phyloP scores from a whole-genome alignment of 2,113 vertebrate species.

The Columbina picui region DNA sequence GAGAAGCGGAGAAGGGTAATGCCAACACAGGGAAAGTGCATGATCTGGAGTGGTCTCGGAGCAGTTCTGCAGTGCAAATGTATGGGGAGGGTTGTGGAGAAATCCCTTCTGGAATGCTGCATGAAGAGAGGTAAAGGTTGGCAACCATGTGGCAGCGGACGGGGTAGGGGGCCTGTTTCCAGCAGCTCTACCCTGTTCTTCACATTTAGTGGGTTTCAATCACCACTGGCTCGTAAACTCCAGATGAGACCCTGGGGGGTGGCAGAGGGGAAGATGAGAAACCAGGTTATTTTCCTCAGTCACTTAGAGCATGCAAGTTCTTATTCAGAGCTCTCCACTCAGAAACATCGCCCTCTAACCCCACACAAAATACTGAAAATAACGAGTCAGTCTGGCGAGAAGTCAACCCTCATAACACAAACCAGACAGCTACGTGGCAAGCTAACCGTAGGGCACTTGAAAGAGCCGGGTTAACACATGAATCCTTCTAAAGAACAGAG shows the following conservation, averaged over 20 bases:
- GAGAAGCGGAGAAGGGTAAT: neutral
- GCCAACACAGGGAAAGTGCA: conserved; percentile 60
- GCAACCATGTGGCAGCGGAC: conserved; percentile 34
- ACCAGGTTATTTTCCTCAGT: neutral
- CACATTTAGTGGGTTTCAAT: conserved; percentile 91
- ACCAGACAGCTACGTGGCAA: conserved; percentile 8
- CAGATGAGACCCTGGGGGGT: conserved; percentile 86
- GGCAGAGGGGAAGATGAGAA: neutral
- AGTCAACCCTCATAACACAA: neutral
- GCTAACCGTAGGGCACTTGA: neutral
- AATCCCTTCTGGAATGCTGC: conserved; percentile 73
- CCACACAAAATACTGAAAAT: neutral
- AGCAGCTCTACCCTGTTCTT: conserved; percentile 65
- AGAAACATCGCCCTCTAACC: neutral
- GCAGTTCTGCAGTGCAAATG: conserved; percentile 62
- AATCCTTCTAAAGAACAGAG: neutral
- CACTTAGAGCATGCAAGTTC: neutral
- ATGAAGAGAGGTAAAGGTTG: conserved; percentile 66
- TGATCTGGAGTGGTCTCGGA: conserved; percentile 55
- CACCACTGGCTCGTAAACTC: conserved; percentile 92
- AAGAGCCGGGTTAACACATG: neutral
- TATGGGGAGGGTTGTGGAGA: neutral
- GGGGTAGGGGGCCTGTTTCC: conserved; percentile 57
- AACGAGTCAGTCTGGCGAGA: neutral
- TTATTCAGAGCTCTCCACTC: neutral